phyloP scores from a whole-genome alignment of 2,888 invertebrate genomes.

The Epirrhoe alternata region DNA sequence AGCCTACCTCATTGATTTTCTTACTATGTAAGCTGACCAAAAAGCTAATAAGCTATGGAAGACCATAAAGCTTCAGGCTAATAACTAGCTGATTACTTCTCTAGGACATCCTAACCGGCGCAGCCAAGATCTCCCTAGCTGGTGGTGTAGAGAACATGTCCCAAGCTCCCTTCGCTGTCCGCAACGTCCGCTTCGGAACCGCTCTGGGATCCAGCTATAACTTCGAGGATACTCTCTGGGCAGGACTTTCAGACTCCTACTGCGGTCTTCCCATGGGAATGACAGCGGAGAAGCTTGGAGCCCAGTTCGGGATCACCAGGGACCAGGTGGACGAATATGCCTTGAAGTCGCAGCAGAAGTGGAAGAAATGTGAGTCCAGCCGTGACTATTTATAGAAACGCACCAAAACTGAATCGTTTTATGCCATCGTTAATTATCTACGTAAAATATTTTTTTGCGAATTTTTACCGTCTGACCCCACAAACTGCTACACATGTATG shows the following conservation, averaged over 20 bases:
- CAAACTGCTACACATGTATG: no score
- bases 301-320: slow-evolving; percentile 90
- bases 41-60: no score
- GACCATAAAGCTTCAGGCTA: background rate
- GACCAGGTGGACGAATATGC: slow-evolving; percentile 95
- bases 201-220: slow-evolving; percentile 90
- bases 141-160: slow-evolving; percentile 99
- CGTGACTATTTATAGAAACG: no score
- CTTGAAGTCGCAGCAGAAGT: slow-evolving; percentile 92
- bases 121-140: slow-evolving; percentile 93
- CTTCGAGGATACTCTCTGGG: slow-evolving; percentile 96
- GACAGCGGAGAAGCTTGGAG: slow-evolving; percentile 96
- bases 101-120: slow-evolving; percentile 94
- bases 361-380: slow-evolving; percentile 90
- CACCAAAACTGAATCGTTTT: no score
- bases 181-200: slow-evolving; percentile 95
- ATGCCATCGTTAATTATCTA: no score
- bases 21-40: no score
- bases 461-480: no score
- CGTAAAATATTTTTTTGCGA: no score
- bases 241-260: slow-evolving; percentile 92
- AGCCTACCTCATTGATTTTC: no score
- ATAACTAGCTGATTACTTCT: background rate
- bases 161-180: slow-evolving; percentile 93
- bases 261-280: slow-evolving; percentile 97